phyloP scores from a whole-genome alignment of 2,797 vertebrate genomes.

The Botia almorhae region DNA sequence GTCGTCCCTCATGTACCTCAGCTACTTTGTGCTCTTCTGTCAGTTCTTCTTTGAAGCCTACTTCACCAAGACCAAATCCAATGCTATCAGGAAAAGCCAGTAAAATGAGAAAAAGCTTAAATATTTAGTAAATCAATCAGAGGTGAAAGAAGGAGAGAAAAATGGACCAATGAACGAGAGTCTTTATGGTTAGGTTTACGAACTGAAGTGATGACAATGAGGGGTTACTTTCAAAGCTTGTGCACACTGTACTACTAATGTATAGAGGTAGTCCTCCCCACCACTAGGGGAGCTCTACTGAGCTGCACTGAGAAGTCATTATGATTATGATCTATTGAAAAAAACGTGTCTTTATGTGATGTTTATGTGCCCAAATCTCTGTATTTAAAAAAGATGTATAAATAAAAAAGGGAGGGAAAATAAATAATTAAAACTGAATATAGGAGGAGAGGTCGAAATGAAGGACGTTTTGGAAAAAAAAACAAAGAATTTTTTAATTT shows the following conservation, averaged over 20 bases:
- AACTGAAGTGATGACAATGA: constrained; percentile 39
- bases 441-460: constrained; percentile 13
- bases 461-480: constrained; percentile 22
- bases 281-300: constrained; percentile 56
- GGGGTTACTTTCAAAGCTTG: constrained; percentile 66
- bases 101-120: constrained; percentile 67
- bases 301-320: constrained; percentile 62
- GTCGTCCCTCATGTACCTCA: constrained; percentile 99
- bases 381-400: constrained; percentile 55
- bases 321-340: constrained; percentile 54
- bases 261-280: constrained; percentile 66
- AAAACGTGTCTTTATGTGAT: constrained; percentile 69
- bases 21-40: constrained; percentile 98
- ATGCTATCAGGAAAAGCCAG: constrained; percentile 77
- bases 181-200: constrained; percentile 41
- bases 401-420: constrained; percentile 39
- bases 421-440: constrained; percentile 12
- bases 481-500: neutral
- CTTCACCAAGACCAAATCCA: constrained; percentile 85
- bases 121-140: constrained; percentile 54
- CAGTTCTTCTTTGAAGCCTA: constrained; percentile 99
- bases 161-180: constrained; percentile 62
- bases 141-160: constrained; percentile 65
- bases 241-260: constrained; percentile 72
- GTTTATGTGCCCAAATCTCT: constrained; percentile 67